A percentile compares a stretch with the other conserved stretches of the same genome.
Evolutionary conservation across 2,113 vertebrate genomes (phyloP).

Genomic region (Micronisus gabar): DNA sequence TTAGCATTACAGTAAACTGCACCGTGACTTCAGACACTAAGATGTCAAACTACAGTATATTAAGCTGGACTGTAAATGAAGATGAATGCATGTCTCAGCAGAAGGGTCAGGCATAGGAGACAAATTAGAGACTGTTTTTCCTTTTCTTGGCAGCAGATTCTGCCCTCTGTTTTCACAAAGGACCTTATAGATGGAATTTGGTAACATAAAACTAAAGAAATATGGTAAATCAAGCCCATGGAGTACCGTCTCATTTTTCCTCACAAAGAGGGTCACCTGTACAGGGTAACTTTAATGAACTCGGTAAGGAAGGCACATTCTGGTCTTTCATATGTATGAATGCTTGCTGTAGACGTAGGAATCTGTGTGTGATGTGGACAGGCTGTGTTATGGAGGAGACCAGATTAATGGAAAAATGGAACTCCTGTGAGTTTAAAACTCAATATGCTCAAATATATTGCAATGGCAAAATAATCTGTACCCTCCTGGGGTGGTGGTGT

Average conservation of each 20-base stretch:
- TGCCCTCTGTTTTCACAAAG: background rate
- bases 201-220: background rate
- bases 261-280: background rate
- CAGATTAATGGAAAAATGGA: background rate
- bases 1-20: background rate
- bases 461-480: background rate
- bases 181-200: background rate
- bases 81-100: background rate
- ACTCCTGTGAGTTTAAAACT: background rate
- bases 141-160: background rate
- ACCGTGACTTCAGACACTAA: background rate
- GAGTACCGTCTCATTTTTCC: background rate
- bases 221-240: background rate
- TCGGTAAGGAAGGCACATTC: background rate
- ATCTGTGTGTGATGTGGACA: background rate
- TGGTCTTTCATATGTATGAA: background rate
- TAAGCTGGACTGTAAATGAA: slow-evolving; percentile 8
- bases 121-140: background rate
- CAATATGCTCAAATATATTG: background rate
- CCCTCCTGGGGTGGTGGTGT: fast-evolving
- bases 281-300: background rate
- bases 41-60: slow-evolving; percentile 1
- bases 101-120: background rate
- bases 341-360: fast-evolving
- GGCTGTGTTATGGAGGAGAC: background rate